These are phyloP conservation scores for Galagoides demidoff DNA, from an alignment of 2,797 vertebrate genomes.

Conservation along the genomic window DNA sequence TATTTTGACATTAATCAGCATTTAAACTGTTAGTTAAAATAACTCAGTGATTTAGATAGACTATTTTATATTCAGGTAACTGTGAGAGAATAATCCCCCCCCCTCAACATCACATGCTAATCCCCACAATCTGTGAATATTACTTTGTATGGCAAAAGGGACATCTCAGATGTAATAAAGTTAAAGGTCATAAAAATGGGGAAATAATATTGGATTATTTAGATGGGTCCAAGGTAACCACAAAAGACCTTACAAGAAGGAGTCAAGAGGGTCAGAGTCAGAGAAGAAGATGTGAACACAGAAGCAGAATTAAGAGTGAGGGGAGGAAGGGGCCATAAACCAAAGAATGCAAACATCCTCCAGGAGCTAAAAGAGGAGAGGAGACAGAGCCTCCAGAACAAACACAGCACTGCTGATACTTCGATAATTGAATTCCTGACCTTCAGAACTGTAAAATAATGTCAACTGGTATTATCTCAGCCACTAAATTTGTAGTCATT, in stretches of 20 bases:
- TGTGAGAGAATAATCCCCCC: not conserved
- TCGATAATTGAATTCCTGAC: not conserved
- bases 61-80: not conserved
- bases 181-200: not conserved
- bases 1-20: not conserved
- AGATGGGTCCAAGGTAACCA: not conserved
- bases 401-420: not conserved
- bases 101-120: not conserved
- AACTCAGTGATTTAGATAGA: not conserved
- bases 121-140: not conserved
- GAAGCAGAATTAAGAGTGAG: not conserved
- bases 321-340: not conserved
- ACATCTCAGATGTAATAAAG: not conserved
- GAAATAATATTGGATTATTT: not conserved
- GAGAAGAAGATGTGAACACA: not conserved
- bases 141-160: not conserved
- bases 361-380: not conserved
- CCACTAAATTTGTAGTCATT: not conserved
- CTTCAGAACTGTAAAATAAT: not conserved
- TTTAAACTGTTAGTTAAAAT: conserved; percentile 12
- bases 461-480: not conserved
- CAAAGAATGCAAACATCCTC: no score
- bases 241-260: not conserved
- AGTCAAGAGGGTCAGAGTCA: not conserved
- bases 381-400: not conserved